Evolutionary conservation across 37 sponge, comb jelly and placozoan genomes (phyloP).

Genomic region (Trichoplax adhaerens): DNA sequence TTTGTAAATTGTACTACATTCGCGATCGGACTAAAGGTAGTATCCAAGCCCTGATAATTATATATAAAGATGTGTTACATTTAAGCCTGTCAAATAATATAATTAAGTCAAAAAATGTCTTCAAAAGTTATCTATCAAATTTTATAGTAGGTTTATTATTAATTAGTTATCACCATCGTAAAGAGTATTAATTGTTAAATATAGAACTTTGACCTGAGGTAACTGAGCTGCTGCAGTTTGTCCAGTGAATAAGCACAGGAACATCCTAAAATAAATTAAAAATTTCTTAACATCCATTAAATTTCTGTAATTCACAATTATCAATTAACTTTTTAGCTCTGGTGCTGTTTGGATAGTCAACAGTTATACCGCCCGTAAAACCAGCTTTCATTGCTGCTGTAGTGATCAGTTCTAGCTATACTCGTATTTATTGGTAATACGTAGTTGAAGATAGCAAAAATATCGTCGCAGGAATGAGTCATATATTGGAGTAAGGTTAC

Average conservation of each 20-base stretch:
- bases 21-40: not conserved
- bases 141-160: no score
- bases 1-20: not conserved
- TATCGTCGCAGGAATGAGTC: not conserved
- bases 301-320: not conserved
- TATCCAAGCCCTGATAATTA: slow-evolving; percentile 47
- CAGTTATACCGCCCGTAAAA: slow-evolving; percentile 92
- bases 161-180: no score
- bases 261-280: slow-evolving; percentile 29
- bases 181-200: no score
- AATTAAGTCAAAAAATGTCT: not conserved
- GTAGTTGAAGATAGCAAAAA: not conserved
- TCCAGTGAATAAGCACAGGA: slow-evolving; percentile 91
- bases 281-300: not conserved
- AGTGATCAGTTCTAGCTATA: slow-evolving; percentile 81
- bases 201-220: slow-evolving; percentile 26
- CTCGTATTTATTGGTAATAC: not conserved
- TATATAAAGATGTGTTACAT: not conserved
- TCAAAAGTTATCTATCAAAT: not conserved
- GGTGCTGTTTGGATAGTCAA: slow-evolving; percentile 95
- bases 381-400: slow-evolving; percentile 82
- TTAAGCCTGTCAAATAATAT: not conserved
- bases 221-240: slow-evolving; percentile 27
- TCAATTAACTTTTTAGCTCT: slow-evolving; percentile 84
- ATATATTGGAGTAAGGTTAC: no score